These are phyloP conservation scores for Neodontobutis hainanensis DNA, from an alignment of 2,113 vertebrate species.

Conservation along the genomic window DNA sequence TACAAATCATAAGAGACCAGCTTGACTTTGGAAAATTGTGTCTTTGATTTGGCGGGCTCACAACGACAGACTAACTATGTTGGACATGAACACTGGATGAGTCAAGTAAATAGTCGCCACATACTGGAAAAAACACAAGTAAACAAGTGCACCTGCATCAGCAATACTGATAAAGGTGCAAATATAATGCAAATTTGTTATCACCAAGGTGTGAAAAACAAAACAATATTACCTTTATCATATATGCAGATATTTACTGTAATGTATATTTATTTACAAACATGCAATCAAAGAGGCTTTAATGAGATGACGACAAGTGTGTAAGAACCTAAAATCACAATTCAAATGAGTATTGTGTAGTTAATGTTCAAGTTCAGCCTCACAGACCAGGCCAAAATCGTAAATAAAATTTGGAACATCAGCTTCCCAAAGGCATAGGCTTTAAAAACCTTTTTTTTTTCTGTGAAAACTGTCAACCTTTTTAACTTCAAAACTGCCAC, in stretches of 20 bases:
- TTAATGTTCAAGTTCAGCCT: too few relatives aligned
- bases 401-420: too few relatives aligned
- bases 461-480: neutral
- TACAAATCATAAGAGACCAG: constrained; percentile 1
- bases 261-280: neutral
- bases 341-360: neutral
- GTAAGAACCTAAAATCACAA: constrained; percentile 1
- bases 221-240: neutral
- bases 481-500: too few relatives aligned
- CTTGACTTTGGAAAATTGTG: neutral
- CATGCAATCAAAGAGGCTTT: neutral
- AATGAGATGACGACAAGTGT: neutral
- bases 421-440: constrained; percentile 4
- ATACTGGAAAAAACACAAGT: neutral
- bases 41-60: constrained; percentile 4
- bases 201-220: constrained; percentile 6
- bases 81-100: constrained; percentile 3
- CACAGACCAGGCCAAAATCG: too few relatives aligned
- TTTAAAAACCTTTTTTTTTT: constrained; percentile 3
- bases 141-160: neutral
- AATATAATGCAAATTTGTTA: neutral
- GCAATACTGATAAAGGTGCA: neutral
- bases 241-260: neutral
- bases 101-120: constrained; percentile 7
- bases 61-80: neutral